A percentile compares a stretch with the other conserved stretches of the same genome.
Conservation (phyloP, 2,113 vertebrate genomes). For the Ptychochromis oligacanthus region DNA sequence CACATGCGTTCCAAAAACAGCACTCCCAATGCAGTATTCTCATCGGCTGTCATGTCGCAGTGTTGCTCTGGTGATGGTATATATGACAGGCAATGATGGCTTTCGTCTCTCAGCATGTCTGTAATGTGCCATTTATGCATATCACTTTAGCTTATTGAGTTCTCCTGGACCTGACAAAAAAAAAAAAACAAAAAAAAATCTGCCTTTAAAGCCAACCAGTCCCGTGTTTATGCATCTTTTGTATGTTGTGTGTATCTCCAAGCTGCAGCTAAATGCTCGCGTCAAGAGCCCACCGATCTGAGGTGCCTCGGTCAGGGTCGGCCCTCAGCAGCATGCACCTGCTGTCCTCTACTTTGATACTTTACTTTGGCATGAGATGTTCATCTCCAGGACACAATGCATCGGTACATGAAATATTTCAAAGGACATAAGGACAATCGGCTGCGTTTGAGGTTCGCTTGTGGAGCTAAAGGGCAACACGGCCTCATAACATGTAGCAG, state of each 20-base stretch:
- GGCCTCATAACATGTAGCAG: slow-evolving; percentile 71
- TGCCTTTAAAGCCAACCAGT: slow-evolving; percentile 30
- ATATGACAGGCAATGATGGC: slow-evolving; percentile 6
- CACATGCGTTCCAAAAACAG: slow-evolving; percentile 4
- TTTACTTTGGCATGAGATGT: slow-evolving; percentile 41
- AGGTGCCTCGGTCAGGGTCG: slow-evolving; percentile 43
- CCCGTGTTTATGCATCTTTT: slow-evolving; percentile 44
- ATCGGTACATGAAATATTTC: slow-evolving; percentile 4
- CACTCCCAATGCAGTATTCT: slow-evolving; percentile 32
- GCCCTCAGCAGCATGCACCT: slow-evolving; percentile 32
- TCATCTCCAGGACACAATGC: neutral
- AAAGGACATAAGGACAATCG: slow-evolving; percentile 24
- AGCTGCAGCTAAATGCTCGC: slow-evolving; percentile 48
- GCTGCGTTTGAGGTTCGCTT: slow-evolving; percentile 23
- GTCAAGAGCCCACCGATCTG: neutral
- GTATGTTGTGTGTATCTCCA: slow-evolving; percentile 17
- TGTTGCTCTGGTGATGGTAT: slow-evolving; percentile 20
- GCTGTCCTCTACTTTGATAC: slow-evolving; percentile 19
- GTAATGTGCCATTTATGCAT: slow-evolving; percentile 64
- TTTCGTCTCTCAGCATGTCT: slow-evolving; percentile 52
- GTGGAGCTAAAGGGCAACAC: slow-evolving; percentile 6
- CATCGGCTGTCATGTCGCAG: slow-evolving; percentile 25
- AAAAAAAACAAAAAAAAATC: neutral
- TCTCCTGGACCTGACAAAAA: neutral
- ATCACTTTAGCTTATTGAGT: slow-evolving; percentile 41